Evolutionary conservation across 1,140 invertebrate genomes (phyloP), one percentile per base, ranked within the genome.

Genomic region (Nylanderia fulva): DNA sequence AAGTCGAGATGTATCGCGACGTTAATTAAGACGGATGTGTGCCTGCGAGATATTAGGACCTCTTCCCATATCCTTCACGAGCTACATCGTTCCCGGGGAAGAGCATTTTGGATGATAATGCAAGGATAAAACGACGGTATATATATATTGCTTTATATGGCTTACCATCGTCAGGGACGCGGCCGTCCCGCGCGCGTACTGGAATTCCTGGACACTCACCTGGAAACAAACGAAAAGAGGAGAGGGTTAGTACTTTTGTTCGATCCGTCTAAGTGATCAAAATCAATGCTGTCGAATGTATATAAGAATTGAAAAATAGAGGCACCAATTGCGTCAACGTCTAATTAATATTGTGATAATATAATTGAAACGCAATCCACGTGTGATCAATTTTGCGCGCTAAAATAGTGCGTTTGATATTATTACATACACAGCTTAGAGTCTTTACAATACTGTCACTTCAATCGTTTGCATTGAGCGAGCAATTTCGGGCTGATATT

Each of bases 11-110:
- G 79, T 86, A 85, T 85, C 79, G 76, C 76, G 76, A 88, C 85
- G 79, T 91, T 90, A 91, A 92, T 91, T 90, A 91, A 91, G 85
- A 91, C 90, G 85, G 85, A 91, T 88, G 83, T 90, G 74, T 85
- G 66, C 52, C 77, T 82, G 77, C 66, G 85, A 87, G 71, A 79
- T 86, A 90, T 89, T 90, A 88, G 86, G 66, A 82, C 63, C 71
- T 63, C 71, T 63, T 84, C 82, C 48, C 54, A 27, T 52, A 84
- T 84, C 71, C 69, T 77, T 63, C 52, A 4, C 76, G 64, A 39
- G 11, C 24, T 27, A 42, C 66, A 29, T 42, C 63, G 64, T 69
- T n/a, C 48, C 33, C 7, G 52, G 36, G 52, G 29, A 71, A 54
- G 63, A 58, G 52, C 52, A 52, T 60, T 82, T 60, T 52, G 66